Conservation (phyloP, 2,888 invertebrate genomes). For the Mimachlamys varia region DNA sequence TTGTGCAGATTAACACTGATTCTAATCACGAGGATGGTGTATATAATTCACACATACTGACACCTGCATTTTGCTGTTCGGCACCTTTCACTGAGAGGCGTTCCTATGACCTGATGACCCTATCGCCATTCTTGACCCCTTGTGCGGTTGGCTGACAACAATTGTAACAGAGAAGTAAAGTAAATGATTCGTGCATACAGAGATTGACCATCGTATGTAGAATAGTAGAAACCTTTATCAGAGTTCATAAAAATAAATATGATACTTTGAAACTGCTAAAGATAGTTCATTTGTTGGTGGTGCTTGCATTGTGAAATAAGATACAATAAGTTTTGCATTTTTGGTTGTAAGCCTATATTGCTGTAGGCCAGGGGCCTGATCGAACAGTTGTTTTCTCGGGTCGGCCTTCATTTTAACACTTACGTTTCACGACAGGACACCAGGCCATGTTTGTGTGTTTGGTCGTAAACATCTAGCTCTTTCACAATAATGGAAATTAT, state of each 20-base stretch:
- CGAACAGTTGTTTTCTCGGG: not conserved
- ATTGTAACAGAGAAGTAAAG: not conserved
- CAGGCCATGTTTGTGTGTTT: not conserved
- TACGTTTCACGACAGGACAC: not conserved
- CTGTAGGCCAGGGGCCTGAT: not conserved
- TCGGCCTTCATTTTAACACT: not conserved
- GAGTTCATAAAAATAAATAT: not conserved
- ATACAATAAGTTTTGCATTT: not conserved
- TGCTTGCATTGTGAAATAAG: not conserved
- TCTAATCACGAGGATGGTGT: not conserved
- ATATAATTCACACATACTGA: not conserved
- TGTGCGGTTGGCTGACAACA: not conserved
- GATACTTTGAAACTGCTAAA: not conserved
- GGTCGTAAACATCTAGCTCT: not conserved
- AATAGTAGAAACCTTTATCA: not conserved
- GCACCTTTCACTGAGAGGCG: not conserved
- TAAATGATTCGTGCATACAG: not conserved
- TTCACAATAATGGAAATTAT: not conserved
- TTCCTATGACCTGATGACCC: not conserved
- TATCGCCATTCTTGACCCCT: not conserved
- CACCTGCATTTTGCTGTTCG: not conserved
- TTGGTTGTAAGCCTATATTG: not conserved
- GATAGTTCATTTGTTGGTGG: not conserved
- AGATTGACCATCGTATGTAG: not conserved
- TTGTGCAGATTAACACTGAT: not conserved